Evolutionary conservation across 2,888 invertebrate species (phyloP).

Genomic region (Chironomus tentans): DNA sequence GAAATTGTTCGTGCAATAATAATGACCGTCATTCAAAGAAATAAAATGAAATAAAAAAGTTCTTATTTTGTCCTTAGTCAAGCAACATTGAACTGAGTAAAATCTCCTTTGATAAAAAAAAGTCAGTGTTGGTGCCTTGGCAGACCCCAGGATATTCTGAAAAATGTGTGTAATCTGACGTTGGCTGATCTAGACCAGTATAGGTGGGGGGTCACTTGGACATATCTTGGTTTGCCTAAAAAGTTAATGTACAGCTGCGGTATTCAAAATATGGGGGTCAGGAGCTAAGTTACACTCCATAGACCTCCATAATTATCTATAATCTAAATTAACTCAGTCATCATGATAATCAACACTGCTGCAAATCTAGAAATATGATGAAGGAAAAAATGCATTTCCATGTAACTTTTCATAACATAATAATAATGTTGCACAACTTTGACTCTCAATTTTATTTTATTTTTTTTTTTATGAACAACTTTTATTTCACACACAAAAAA

Average conservation of each 20-base stretch:
- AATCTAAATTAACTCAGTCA: not conserved
- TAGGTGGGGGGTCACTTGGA: too few species aligned
- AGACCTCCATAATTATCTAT: too few species aligned
- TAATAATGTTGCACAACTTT: not conserved
- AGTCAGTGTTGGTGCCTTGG: not conserved
- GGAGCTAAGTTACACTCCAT: too few species aligned
- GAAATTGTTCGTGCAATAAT: slow-evolving; percentile 4
- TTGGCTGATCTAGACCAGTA: too few species aligned
- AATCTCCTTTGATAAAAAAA: not conserved
- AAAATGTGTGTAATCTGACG: too few species aligned
- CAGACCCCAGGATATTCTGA: too few species aligned
- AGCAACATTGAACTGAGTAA: not conserved
- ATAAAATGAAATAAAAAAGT: not conserved
- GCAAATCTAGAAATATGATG: not conserved
- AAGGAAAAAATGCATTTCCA: not conserved
- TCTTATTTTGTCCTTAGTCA: not conserved
- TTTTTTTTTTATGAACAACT: not conserved
- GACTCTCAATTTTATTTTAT: too few species aligned
- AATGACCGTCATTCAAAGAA: not conserved
- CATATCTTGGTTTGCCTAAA: too few species aligned
- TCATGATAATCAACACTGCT: too few species aligned
- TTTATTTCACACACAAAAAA: not conserved
- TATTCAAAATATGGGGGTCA: too few species aligned
- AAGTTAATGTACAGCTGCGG: too few species aligned
- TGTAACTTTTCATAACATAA: slow-evolving; percentile 1